Evolutionary conservation across 2,888 invertebrate species (phyloP), one percentile per base, ranked within the genome.

Genomic region (Spicauda simplicius): DNA sequence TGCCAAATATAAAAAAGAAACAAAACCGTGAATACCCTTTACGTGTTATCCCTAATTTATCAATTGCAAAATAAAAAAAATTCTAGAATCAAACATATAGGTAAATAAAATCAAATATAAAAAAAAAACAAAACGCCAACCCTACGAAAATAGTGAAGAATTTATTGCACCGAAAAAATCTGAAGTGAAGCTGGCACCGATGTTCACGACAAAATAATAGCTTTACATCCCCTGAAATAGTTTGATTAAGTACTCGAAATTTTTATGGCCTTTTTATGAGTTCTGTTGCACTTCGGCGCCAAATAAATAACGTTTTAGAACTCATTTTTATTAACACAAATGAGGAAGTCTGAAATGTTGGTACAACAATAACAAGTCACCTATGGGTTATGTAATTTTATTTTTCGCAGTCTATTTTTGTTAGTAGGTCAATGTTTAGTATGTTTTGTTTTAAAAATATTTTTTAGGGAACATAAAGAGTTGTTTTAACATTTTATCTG

Each of bases 141-240:
- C 53, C 53, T 54, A 25, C 0, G 16, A 25, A 48, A 59, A 48
- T 25, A 48, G 48, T 48, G 14, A 60, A 52, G 14, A 11, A 60
- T 60, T 60, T 60, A 60, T 52, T 33, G 52, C 19, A 60, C 30
- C 18, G 30, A 41, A 59, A 55, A 50, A 60, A 18, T 11, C 33
- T 16, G 20, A 52, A 45, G n/a, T 45, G 45, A n/a, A 33, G 16
- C 52, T 52, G 60, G 60, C 60, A 60, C 7, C 52, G 33, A 14
- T 33, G 12, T 60, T 50, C 60, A 60, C 12, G 45, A 52, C 20
- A 18, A 19, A 60, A 60, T 52, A 60, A 52, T 33, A 60, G 52
- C 10, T 52, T 60, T 18, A 60, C 52, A 33, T 45, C 48, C 48
- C 45, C 25, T 25, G 41, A 59, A 48, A 59, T 55, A 55, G 55